Evolutionary conservation across 2,113 vertebrate genomes (phyloP).

Genomic region (Cynoglossus semilaevis): DNA sequence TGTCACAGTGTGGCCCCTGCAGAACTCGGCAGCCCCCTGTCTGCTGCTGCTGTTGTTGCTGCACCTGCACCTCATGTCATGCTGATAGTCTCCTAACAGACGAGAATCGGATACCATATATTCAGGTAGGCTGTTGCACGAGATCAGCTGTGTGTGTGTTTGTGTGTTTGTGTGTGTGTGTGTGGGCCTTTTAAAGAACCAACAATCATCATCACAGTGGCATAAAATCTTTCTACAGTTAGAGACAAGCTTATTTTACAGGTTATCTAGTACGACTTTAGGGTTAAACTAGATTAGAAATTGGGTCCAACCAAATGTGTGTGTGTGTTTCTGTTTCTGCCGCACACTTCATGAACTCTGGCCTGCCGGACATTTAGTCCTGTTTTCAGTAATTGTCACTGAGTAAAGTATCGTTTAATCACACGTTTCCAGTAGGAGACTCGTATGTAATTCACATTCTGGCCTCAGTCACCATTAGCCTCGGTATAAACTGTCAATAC

Average conservation of each 20-base stretch:
- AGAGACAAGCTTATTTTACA: too few relatives aligned
- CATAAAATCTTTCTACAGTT: too few relatives aligned
- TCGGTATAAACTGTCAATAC: conserved; percentile 7
- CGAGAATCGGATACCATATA: conserved; percentile 49
- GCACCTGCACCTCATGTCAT: conserved; percentile 58
- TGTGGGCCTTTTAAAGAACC: not conserved
- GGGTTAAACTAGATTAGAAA: too few relatives aligned
- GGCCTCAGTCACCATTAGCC: conserved; percentile 5
- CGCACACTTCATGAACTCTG: not conserved
- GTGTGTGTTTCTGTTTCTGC: not conserved
- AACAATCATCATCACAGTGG: too few relatives aligned
- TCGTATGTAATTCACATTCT: not conserved
- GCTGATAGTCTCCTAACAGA: conserved; percentile 61
- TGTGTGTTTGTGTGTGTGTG: not conserved
- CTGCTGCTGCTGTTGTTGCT: conserved; percentile 38
- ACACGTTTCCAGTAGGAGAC: too few relatives aligned
- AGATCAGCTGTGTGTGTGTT: not conserved
- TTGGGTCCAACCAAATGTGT: not conserved
- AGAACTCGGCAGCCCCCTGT: conserved; percentile 22
- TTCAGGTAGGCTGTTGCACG: not conserved
- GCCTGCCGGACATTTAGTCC: too few relatives aligned
- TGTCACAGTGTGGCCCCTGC: not conserved
- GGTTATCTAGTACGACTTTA: too few relatives aligned
- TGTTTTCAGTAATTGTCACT: too few relatives aligned
- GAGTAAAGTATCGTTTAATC: too few relatives aligned